phyloP scores from a whole-genome alignment of 2,113 vertebrate genomes.

The Donacobius atricapilla region DNA sequence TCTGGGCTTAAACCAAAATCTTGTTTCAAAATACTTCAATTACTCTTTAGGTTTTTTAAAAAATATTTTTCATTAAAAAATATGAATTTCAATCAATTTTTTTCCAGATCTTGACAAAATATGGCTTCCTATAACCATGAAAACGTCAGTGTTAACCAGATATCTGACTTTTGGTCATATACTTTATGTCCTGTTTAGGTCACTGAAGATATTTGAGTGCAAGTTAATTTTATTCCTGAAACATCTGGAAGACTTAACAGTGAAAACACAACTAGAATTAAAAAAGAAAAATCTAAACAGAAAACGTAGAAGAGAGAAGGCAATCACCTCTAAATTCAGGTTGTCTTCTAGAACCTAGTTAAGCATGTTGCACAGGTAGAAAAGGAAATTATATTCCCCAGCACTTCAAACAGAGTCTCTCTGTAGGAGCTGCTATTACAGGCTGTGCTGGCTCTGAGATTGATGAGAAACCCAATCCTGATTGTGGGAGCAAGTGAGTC shows the following conservation, averaged over 20 bases:
- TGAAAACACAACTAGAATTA: neutral
- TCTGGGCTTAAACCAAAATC: neutral
- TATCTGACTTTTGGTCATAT: neutral
- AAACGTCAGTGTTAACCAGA: accelerated
- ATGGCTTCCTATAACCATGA: neutral
- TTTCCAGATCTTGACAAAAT: neutral
- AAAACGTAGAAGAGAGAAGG: neutral
- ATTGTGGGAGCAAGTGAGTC: neutral
- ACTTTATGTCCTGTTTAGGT: neutral
- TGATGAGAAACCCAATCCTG: neutral
- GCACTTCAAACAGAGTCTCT: neutral
- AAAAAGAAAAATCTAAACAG: neutral
- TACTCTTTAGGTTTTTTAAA: neutral
- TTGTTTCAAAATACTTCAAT: neutral
- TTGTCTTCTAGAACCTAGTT: neutral
- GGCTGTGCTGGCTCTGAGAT: neutral
- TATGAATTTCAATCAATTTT: neutral
- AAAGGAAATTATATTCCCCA: neutral
- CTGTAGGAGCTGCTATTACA: neutral
- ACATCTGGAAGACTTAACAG: neutral
- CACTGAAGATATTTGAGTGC: neutral
- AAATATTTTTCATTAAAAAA: neutral
- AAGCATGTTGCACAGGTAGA: neutral
- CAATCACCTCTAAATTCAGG: accelerated
- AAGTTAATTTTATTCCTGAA: neutral